Conservation (phyloP, 2,888 invertebrate genomes). For the Apamea monoglypha region DNA sequence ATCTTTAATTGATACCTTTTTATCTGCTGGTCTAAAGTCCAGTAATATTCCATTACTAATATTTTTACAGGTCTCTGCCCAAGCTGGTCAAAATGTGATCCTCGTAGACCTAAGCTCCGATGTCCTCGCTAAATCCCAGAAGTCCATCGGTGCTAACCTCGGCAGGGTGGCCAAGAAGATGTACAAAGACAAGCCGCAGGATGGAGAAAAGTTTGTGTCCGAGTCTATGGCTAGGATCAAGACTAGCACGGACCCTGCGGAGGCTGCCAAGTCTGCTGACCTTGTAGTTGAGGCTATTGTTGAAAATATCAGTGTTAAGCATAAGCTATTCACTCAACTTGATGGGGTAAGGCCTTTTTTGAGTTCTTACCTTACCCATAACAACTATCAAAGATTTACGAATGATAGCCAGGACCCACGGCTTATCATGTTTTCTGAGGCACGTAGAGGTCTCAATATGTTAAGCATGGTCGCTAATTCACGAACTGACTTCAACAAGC, state of each 20-base stretch:
- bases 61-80: slow-evolving; percentile 93
- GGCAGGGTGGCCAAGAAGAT: slow-evolving; percentile 94
- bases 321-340: slow-evolving; percentile 93
- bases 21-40: neutral
- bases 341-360: slow-evolving; percentile 89
- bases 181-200: slow-evolving; percentile 92
- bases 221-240: slow-evolving; percentile 89
- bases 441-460: too few species aligned
- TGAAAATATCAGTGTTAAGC: slow-evolving; percentile 95
- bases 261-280: slow-evolving; percentile 92
- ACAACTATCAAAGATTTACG: too few species aligned
- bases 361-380: neutral
- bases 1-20: neutral
- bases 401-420: too few species aligned
- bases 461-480: too few species aligned
- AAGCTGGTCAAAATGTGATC: slow-evolving; percentile 95
- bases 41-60: neutral
- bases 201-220: slow-evolving; percentile 92
- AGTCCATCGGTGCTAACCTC: slow-evolving; percentile 93
- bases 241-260: slow-evolving; percentile 91
- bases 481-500: too few species aligned
- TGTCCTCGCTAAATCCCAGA: slow-evolving; percentile 93
- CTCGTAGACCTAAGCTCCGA: slow-evolving; percentile 94
- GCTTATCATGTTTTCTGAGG: too few species aligned
- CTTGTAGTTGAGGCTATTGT: slow-evolving; percentile 97